Conservation (phyloP, 2,797 vertebrate species). For the Champsocephalus gunnari region DNA sequence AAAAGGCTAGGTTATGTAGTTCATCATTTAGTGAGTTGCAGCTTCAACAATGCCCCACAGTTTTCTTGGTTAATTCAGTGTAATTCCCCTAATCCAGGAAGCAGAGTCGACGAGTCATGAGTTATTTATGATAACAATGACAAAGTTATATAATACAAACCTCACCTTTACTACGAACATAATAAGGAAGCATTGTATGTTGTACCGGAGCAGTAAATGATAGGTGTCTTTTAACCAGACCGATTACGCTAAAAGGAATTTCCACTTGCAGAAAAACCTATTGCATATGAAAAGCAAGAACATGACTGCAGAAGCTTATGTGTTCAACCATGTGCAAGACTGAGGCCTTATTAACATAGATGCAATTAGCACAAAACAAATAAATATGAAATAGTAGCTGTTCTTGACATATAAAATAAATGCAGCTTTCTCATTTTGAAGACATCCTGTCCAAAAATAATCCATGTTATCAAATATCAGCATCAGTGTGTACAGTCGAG, state of each 20-base stretch:
- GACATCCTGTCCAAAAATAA: not conserved
- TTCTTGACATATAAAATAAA: not conserved
- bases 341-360: not conserved
- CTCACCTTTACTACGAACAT: not conserved
- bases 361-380: not conserved
- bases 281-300: not conserved
- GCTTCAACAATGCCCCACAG: not conserved
- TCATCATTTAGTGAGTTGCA: not conserved
- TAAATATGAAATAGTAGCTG: not conserved
- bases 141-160: not conserved
- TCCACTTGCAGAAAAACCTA: not conserved
- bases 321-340: not conserved
- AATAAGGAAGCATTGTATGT: conserved; percentile 34
- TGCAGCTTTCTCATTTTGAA: not conserved
- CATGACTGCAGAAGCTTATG: not conserved
- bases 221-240: not conserved
- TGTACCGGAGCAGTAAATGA: not conserved
- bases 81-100: conserved; percentile 37
- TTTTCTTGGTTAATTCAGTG: not conserved
- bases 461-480: not conserved
- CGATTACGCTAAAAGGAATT: not conserved
- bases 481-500: not conserved
- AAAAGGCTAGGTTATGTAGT: not conserved
- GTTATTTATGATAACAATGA: conserved; percentile 26
- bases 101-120: conserved; percentile 8